Evolutionary conservation across 2,888 invertebrate species (phyloP), one percentile per base, ranked within the genome.

Genomic region (Eueremaeus valkanovi): DNA sequence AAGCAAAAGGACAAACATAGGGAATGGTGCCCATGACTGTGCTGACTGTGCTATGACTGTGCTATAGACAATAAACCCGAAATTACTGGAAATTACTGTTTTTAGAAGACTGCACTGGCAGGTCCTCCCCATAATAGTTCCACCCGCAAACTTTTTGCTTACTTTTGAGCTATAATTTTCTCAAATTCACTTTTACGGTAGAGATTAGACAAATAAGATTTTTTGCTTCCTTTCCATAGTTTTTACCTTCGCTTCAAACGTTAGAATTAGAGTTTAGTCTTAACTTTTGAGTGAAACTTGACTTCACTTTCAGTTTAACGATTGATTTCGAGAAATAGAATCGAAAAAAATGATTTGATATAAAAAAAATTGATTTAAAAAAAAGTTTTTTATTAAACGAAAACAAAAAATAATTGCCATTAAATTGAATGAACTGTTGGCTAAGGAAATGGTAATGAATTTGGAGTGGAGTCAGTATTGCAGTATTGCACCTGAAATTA

Each of bases 1-100:
- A 31, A 3, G 33, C 21, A 29, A 63, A 29, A 9, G 33, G 21
- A 63, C 31, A 63, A 8, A 63, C 33, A 63, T 31, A 31, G 5
- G 33, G 55, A 21, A 55, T 11, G 6, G 63, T 29, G 31, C 63
- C 5, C 13, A 27, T 29, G 18, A 55, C 18, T 45, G 40, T 40
- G 5, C 18, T 8, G 16, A 18, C n/a, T 5, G 9, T 11, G 18
- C n/a, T 13, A 49, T 49, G 49, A 11, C 6, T n/a, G 24, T 58
- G 31, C 16, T 63, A 31, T 63, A 63, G 63, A 63, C 63, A 63
- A 63, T 63, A 63, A n/a, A 29, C 63, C 63, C 33, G 31, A 63
- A 63, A 63, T 63, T 63, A 63, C 63, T 33, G 31, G n/a, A 63
- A 63, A 63, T 63, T 63, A 63, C 63, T 63, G 63, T 63, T 63